Evolutionary conservation across 92 coral and sea anemone genomes (phyloP).

Genomic region (Porites lobata): DNA sequence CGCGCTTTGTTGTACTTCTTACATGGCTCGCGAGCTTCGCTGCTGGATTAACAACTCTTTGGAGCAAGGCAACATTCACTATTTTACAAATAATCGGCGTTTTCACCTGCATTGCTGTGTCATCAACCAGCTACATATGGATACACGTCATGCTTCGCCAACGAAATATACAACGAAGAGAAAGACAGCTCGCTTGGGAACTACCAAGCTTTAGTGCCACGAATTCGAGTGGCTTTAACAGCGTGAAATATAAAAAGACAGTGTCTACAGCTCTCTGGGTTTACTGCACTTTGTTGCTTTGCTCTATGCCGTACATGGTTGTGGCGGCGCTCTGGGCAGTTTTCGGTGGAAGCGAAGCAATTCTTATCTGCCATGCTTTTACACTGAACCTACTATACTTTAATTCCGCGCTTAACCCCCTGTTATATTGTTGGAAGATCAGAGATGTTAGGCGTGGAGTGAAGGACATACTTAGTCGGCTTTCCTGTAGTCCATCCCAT

Average conservation of each 20-base stretch:
- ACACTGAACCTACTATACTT: slow-evolving; percentile 18
- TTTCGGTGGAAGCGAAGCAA: slow-evolving; percentile 3
- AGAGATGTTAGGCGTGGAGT: slow-evolving; percentile 12
- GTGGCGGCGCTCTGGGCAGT: slow-evolving; percentile 43
- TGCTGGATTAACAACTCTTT: slow-evolving; percentile 24
- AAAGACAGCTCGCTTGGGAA: slow-evolving; percentile 29
- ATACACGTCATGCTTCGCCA: slow-evolving; percentile 32
- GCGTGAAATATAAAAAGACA: slow-evolving; percentile 13
- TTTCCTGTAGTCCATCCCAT: not conserved
- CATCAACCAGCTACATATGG: slow-evolving; percentile 26
- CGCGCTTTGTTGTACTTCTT: slow-evolving; percentile 2
- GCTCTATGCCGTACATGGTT: slow-evolving; percentile 40
- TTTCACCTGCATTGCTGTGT: slow-evolving; percentile 15
- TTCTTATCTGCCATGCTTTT: slow-evolving; percentile 18
- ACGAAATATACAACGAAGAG: not conserved
- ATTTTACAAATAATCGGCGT: slow-evolving; percentile 30
- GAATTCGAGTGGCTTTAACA: not conserved
- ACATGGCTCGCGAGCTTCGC: slow-evolving; percentile 26
- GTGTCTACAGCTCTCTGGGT: slow-evolving; percentile 43
- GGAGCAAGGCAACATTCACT: not conserved
- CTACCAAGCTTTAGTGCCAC: not conserved
- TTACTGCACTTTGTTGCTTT: slow-evolving; percentile 20
- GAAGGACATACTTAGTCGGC: not conserved
- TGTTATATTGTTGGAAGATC: slow-evolving; percentile 40
- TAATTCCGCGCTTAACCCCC: slow-evolving; percentile 34